Evolutionary conservation across 2,888 invertebrate species (phyloP).

Genomic region (Scaptodrosophila latifasciaeformis): DNA sequence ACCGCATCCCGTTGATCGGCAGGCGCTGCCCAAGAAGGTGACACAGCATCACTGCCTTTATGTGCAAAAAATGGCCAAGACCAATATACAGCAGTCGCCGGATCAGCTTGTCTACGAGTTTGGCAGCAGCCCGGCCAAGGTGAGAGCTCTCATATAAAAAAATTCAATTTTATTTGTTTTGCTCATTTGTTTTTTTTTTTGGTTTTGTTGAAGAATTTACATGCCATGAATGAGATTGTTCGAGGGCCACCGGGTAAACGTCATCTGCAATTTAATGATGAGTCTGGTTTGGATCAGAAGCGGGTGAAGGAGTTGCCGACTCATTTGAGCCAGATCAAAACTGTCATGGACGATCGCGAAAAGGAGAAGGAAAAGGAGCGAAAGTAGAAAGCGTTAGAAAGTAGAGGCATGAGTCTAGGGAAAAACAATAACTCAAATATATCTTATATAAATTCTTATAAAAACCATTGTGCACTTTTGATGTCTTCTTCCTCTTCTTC

Average conservation of each 20-base stretch:
- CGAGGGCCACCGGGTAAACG: conserved; percentile 68
- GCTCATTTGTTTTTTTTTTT: not conserved
- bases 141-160: conserved; percentile 22
- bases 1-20: conserved; percentile 81
- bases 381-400: not conserved
- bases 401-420: too few species aligned
- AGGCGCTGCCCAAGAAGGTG: conserved; percentile 69
- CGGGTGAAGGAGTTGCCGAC: conserved; percentile 27
- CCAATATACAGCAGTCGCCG: conserved; percentile 73
- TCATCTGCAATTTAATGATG: conserved; percentile 65
- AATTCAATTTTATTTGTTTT: not conserved
- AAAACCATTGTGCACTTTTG: too few species aligned
- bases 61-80: conserved; percentile 77
- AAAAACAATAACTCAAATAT: too few species aligned
- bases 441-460: too few species aligned
- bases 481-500: too few species aligned
- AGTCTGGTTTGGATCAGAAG: conserved; percentile 36
- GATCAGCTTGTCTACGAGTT: conserved; percentile 70
- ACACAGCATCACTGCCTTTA: conserved; percentile 78
- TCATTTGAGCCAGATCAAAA: conserved; percentile 37
- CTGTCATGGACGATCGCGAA: conserved; percentile 60
- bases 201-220: conserved; percentile 53
- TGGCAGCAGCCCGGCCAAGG: conserved; percentile 73
- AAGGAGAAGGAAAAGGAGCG: conserved; percentile 31
- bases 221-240: conserved; percentile 69